phyloP scores from a whole-genome alignment of 2,113 vertebrate genomes.

The Grammomys dolichurus region DNA sequence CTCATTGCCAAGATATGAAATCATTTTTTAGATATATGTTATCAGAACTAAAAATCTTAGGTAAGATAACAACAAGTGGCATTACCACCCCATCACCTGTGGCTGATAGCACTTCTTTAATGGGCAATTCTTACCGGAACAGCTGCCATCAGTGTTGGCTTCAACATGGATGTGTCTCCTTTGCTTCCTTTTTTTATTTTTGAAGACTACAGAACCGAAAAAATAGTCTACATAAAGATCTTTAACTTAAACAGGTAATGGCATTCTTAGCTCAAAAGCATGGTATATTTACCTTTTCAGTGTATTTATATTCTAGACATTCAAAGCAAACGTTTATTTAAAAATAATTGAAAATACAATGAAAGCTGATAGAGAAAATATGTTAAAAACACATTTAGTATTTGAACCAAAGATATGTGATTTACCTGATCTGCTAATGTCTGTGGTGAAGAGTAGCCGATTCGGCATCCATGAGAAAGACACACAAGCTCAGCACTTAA shows the following conservation, averaged over 20 bases:
- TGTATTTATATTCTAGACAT: conserved; percentile 10
- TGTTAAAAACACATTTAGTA: not conserved
- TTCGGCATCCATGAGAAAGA: conserved; percentile 92
- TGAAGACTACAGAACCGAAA: conserved; percentile 90
- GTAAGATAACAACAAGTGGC: not conserved
- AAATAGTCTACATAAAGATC: not conserved
- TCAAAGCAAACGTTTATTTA: conserved; percentile 48
- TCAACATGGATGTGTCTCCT: conserved; percentile 93
- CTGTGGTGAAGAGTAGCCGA: conserved; percentile 97
- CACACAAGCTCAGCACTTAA: conserved; percentile 96
- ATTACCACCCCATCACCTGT: not conserved
- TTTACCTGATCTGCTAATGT: conserved; percentile 96
- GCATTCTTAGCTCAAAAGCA: conserved; percentile 23
- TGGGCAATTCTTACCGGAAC: conserved; percentile 92
- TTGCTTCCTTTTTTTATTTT: conserved; percentile 99
- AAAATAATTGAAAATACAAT: not conserved
- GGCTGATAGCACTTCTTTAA: not conserved
- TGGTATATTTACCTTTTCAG: conserved; percentile 35
- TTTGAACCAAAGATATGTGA: not conserved
- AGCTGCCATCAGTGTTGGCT: conserved; percentile 96
- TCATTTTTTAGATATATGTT: conserved; percentile 8
- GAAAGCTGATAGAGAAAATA: not conserved
- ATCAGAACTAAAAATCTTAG: not conserved
- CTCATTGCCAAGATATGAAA: not conserved
- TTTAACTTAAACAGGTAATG: conserved; percentile 43